Evolutionary conservation across 2,797 vertebrate genomes (phyloP), one percentile per base, ranked within the genome.

Genomic region (Crotalus adamanteus): DNA sequence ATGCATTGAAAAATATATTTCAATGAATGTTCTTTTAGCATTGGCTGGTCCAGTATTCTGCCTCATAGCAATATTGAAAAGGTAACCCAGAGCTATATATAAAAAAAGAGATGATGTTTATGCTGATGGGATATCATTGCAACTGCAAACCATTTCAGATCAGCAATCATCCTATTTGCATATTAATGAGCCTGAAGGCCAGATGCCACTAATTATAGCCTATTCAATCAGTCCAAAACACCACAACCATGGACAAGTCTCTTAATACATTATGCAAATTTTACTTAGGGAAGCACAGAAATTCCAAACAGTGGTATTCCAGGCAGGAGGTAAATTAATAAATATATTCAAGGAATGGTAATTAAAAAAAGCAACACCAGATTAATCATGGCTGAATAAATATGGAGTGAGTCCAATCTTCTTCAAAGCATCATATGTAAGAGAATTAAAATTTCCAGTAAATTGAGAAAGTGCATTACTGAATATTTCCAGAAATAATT

Each of bases 221-320:
- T 98, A 98, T 97, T 97, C 97, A 97, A 98, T 98, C 98, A 98
- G 98, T 98, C 98, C 99, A 98, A 98, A 98, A 98, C 98, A 98
- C 97, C 98, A 98, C 98, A 96, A 97, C 95, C 96, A 97, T 97
- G 97, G 97, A 98, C 97, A 98, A 98, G 98, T 98, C 97, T 98
- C 97, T 97, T 98, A 98, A 98, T 98, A 98, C 98, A 99, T 99
- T 99, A 99, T 99, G 98, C 98, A 99, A 99, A 99, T 99, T 97
- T 97, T 86, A 96, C 97, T 98, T 97, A 98, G 95, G 56, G 95
- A 97, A 97, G 97, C 97, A 96, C 95, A 98, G 97, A 97, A 97
- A 98, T 97, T 98, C 97, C 96, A 95, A 97, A 97, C 94, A 97
- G 96, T 97, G 97, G 97, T 96, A 97, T 97, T 96, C 90, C 92